A percentile compares a stretch with the other conserved stretches of the same genome.
Conservation (phyloP, 2,888 invertebrate species). For the Morpho helenor region DNA sequence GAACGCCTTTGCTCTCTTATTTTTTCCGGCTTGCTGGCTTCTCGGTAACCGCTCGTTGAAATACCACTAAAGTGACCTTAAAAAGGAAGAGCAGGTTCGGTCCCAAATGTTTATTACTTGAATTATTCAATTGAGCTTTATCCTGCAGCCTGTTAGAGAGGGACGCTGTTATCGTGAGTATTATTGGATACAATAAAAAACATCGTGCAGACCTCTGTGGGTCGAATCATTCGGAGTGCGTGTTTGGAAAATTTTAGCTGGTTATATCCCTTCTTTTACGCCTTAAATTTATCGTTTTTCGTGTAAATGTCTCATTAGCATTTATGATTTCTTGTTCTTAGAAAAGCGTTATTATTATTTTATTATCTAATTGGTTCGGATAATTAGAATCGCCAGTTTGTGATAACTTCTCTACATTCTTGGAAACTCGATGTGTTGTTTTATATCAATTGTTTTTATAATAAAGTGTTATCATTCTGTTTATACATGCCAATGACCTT, state of each 20-base stretch:
- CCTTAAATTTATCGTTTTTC: neutral
- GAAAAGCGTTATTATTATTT: neutral
- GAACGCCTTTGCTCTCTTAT: conserved; percentile 34
- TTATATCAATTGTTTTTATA: conserved; percentile 12
- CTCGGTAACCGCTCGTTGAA: conserved; percentile 34
- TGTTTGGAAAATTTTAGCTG: conserved; percentile 16
- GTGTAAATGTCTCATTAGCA: neutral
- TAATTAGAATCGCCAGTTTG: neutral
- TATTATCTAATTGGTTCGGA: neutral
- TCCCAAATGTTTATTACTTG: conserved; percentile 36
- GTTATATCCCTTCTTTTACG: conserved; percentile 1
- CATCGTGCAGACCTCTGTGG: conserved; percentile 17
- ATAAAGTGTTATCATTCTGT: conserved; percentile 22
- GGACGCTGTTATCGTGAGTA: conserved; percentile 17
- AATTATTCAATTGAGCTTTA: conserved; percentile 38
- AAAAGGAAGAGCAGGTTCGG: conserved; percentile 34
- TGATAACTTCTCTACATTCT: conserved; percentile 13
- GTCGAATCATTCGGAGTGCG: conserved; percentile 20
- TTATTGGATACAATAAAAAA: conserved; percentile 10
- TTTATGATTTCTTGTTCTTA: neutral
- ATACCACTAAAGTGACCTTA: conserved; percentile 31
- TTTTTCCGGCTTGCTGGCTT: conserved; percentile 32
- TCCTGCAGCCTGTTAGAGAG: conserved; percentile 28
- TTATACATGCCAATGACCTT: conserved; percentile 29
- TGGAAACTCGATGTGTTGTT: conserved; percentile 15